A percentile compares a stretch with the other conserved stretches of the same genome.
These are phyloP conservation scores for Aradus depressus DNA, from an alignment of 2,888 invertebrate species.

Conservation along the genomic window DNA sequence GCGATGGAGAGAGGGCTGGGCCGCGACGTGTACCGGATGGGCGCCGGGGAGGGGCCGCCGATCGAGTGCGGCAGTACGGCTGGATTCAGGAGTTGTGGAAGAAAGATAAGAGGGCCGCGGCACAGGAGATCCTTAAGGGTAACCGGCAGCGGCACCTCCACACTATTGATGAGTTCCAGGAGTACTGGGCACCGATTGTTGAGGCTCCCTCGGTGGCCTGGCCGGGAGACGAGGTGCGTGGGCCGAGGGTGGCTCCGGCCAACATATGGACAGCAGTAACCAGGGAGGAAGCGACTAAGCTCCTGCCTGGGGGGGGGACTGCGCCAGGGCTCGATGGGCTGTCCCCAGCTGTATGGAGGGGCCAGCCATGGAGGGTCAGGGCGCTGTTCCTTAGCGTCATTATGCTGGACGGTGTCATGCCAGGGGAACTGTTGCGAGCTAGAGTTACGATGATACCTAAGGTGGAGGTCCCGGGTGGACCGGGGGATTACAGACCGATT, in stretches of 20 bases:
- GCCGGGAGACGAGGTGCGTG: neutral
- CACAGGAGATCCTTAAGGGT: neutral
- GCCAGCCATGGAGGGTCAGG: neutral
- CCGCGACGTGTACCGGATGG: too few species aligned
- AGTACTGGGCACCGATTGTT: neutral
- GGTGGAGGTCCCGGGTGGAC: neutral
- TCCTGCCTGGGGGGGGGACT: neutral
- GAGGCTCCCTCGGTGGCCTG: neutral
- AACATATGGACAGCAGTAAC: neutral
- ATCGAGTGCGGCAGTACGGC: neutral
- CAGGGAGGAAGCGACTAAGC: neutral
- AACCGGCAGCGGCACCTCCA: neutral
- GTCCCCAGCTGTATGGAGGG: neutral
- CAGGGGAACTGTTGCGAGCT: neutral
- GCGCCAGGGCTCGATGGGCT: slow-evolving; percentile 1
- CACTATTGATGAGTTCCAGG: neutral
- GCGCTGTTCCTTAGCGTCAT: slow-evolving; percentile 17
- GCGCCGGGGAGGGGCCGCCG: neutral
- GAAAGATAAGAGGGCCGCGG: slow-evolving; percentile 1
- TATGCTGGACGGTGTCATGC: slow-evolving; percentile 6
- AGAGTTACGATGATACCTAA: slow-evolving; percentile 18
- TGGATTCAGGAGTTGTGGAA: slow-evolving; percentile 1
- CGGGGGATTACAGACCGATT: slow-evolving; percentile 16
- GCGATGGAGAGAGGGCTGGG: neutral
- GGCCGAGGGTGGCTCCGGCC: neutral